Evolutionary conservation across 2,797 vertebrate genomes (phyloP), one percentile per base, ranked within the genome.

Genomic region (Naso thynnoides): DNA sequence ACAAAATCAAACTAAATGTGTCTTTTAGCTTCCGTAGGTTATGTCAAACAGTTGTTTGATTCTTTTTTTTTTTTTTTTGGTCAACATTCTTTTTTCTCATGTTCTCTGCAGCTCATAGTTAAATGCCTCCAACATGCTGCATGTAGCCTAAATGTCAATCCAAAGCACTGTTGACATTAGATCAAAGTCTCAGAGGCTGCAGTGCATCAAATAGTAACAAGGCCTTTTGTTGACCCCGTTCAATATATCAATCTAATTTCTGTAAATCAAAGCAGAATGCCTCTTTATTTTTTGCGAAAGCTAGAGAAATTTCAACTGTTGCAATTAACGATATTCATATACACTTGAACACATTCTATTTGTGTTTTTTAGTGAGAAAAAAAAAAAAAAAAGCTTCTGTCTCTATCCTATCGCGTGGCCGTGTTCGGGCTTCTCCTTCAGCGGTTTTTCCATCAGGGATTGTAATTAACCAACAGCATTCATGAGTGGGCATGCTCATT

Each of bases 381-480:
- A 54, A 15, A 38, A 39, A 26, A 23, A 42, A 69, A 63, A 74
- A 80, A 5, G 15, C 39, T 11, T 50, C 42, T 56, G 27, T 50
- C 77, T 88, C 76, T 6, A 27, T 78, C 49, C 11, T 29, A 42
- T 80, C 36, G 53, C 31, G 38, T 66, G 68, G 49, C 61, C 39
- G 68, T 76, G 55, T 83, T 85, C 66, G 55, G 64, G 59, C 78
- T 76, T 81, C 74, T 85, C 84, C 90, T 50, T 85, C 81, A 53
- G 71, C 59, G 67, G 65, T 81, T 90, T 91, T 88, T 86, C 88
- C 90, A 91, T 92, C 81, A 91, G 74, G 76, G 85, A 89, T 83
- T 90, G 85, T 92, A 93, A 93, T 93, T 93, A 92, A 92, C 80
- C 87, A 88, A 76, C 85, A 81, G 84, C 85, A 91, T 92, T 93